phyloP scores from a whole-genome alignment of 1,140 invertebrate species.

The Panonychus citri region DNA sequence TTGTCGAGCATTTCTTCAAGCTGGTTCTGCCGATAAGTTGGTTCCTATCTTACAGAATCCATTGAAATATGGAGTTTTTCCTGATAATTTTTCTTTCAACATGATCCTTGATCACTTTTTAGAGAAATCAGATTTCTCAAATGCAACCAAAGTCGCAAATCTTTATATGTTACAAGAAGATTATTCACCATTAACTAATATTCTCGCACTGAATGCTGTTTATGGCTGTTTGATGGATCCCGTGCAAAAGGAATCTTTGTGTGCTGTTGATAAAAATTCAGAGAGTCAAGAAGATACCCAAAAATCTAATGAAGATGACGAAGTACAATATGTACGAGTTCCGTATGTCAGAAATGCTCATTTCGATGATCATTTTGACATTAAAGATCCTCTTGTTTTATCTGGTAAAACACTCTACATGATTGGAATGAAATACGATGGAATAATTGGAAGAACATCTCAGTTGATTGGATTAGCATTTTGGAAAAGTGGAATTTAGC shows the following conservation, averaged over 20 bases:
- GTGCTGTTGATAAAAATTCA: background rate
- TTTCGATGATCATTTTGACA: conserved; percentile 68
- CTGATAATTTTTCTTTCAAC: conserved; percentile 51
- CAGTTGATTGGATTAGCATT: conserved; percentile 31
- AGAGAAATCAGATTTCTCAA: conserved; percentile 32
- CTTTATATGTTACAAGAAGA: conserved; percentile 76
- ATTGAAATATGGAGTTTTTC: conserved; percentile 66
- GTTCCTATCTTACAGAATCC: conserved; percentile 49
- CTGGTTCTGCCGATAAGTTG: conserved; percentile 33
- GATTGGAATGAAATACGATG: conserved; percentile 26
- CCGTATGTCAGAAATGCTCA: conserved; percentile 49
- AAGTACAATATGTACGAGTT: conserved; percentile 28
- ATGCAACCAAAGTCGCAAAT: conserved; percentile 48
- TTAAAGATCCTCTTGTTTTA: conserved; percentile 36
- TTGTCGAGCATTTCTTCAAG: conserved; percentile 37
- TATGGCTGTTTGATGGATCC: conserved; percentile 35
- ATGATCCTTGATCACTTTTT: conserved; percentile 58
- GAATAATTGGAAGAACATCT: conserved; percentile 35
- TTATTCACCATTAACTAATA: conserved; percentile 36
- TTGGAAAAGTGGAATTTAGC: conserved; percentile 40
- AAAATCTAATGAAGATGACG: conserved; percentile 34
- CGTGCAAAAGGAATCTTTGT: conserved; percentile 16
- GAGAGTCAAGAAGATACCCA: conserved; percentile 18
- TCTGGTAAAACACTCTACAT: conserved; percentile 50
- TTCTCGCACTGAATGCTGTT: conserved; percentile 46